phyloP scores from a whole-genome alignment of 2,888 invertebrate species.

The Furcula furcula region DNA sequence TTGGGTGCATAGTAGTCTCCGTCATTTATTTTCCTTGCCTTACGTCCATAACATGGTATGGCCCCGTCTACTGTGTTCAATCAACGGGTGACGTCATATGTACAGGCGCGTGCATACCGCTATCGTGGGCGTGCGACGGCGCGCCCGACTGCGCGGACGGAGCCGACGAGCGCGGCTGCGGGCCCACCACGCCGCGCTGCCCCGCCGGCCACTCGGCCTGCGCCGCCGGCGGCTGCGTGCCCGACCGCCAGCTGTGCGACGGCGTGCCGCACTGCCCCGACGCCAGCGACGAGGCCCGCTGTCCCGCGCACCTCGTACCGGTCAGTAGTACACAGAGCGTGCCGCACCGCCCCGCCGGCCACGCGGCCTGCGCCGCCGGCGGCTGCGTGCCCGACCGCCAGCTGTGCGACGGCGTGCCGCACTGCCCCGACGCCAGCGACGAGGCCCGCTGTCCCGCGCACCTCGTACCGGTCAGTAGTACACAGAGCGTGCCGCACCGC shows the following conservation, averaged over 20 bases:
- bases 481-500: conserved; percentile 83
- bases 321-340: conserved; percentile 85
- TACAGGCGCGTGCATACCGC: conserved; percentile 89
- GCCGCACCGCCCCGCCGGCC: conserved; percentile 88
- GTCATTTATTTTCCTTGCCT: too few species aligned
- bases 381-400: conserved; percentile 88
- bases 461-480: too few species aligned
- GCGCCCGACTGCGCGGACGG: conserved; percentile 90
- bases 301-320: conserved; percentile 59
- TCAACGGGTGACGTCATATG: too few species aligned
- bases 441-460: conserved; percentile 72
- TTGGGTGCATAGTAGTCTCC: too few species aligned
- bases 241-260: conserved; percentile 87
- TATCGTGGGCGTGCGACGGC: conserved; percentile 90
- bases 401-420: conserved; percentile 86
- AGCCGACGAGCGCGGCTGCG: conserved; percentile 86
- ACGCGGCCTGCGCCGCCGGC: conserved; percentile 84
- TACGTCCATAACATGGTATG: too few species aligned
- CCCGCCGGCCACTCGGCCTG: conserved; percentile 89
- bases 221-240: conserved; percentile 88
- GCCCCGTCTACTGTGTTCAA: too few species aligned
- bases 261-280: conserved; percentile 85
- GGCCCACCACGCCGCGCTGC: conserved; percentile 82
- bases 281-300: conserved; percentile 86
- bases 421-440: conserved; percentile 88